Base-by-base conservation (phyloP, 2,797 vertebrate species). In the Acrocephalus scirpaceus region DNA sequence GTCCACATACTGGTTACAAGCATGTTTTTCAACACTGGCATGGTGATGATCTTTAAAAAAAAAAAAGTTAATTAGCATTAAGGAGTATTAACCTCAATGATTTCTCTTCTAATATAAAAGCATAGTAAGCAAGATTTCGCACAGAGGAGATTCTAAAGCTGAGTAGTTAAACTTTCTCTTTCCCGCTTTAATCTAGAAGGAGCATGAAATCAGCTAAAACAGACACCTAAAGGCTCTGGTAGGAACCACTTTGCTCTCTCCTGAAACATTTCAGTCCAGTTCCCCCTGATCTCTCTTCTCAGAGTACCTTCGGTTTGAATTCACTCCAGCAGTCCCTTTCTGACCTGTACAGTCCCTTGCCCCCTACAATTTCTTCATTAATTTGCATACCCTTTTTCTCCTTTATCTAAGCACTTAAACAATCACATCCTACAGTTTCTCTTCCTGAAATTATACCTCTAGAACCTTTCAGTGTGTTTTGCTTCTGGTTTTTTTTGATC, bases 401-500 rank as follows among this genome's bases (percentile, higher is more conserved):
- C 8, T 80, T 82, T 73, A 13, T 44, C 42, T 92, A 58, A 81
- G 12, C 34, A 65, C 13, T 75, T 69, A 65, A 11, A 11, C 48
- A 81, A 58, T 60, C 4, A 8, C 15, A 83, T 80, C 36, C 18
- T 75, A 70, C 2, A 40, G 25, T 50, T 74, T 86, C 7, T 7
- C 4, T 77, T 92, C 29, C 26, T 70, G 36, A 85, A 82, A 51
- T 48, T 48, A 30, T 30, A 32, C 10, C 21, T n/a, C 14, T 53
- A 67, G 4, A 19, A 21, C 5, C 38, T 38, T 38, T 38, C 38
- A 38, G 38, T 38, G 2, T 54, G 10, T 20, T 83, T 65, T 69
- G 1, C 11, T 61, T 57, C 29, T 66, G 9, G 0, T 42, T 51
- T 42, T 51, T 25, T 75, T 45, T 21, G 1, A 11, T 69, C 29